Conservation (phyloP, 2,888 invertebrate genomes). For the Conchocele bisecta region DNA sequence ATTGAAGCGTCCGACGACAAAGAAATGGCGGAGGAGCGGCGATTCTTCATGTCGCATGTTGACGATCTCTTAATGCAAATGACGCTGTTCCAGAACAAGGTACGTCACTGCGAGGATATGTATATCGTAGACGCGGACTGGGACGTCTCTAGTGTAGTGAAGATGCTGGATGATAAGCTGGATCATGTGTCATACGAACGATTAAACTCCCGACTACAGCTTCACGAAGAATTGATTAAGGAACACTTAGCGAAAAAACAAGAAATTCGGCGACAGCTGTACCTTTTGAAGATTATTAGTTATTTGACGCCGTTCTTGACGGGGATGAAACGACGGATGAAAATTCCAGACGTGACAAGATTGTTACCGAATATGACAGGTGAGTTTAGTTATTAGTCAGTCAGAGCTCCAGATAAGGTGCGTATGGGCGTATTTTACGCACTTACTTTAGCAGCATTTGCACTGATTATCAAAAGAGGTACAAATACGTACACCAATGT, state of each 20-base stretch:
- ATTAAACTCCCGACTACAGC: constrained; percentile 79
- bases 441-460: no score
- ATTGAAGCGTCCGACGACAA: constrained; percentile 72
- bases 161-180: constrained; percentile 76
- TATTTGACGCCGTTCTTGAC: constrained; percentile 81
- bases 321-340: constrained; percentile 82
- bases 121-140: constrained; percentile 79
- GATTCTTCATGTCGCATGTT: constrained; percentile 80
- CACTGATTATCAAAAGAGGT: no score
- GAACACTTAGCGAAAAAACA: constrained; percentile 76
- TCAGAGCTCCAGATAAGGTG: no score
- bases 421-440: no score
- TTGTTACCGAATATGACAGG: constrained; percentile 78
- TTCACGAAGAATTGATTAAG: constrained; percentile 78
- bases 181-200: constrained; percentile 79
- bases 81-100: constrained; percentile 75
- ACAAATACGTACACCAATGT: no score
- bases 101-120: constrained; percentile 75
- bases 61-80: constrained; percentile 78
- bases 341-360: constrained; percentile 78
- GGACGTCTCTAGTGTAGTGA: constrained; percentile 76
- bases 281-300: constrained; percentile 79
- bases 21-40: constrained; percentile 76
- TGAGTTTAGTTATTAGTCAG: no score
- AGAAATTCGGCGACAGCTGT: constrained; percentile 75